Evolutionary conservation across 1,140 invertebrate species (phyloP).

Genomic region (Propsilocerus akamusi): DNA sequence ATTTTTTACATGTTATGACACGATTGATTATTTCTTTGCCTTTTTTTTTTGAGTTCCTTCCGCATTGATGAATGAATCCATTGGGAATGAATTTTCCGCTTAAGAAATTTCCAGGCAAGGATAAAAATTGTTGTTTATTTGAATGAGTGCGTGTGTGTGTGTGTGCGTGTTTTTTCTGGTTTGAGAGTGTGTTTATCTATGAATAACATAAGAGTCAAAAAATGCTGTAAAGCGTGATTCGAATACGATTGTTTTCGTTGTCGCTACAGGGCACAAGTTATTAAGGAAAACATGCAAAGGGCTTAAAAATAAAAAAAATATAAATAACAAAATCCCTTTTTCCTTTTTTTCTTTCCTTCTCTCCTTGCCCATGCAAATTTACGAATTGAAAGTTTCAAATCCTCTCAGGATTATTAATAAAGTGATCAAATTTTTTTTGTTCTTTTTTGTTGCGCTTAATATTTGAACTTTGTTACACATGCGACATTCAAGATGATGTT

Average conservation of each 20-base stretch:
- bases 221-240: not conserved
- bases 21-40: not conserved
- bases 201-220: not conserved
- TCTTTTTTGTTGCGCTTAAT: not conserved
- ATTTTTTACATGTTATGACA: too few relatives aligned
- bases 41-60: not conserved
- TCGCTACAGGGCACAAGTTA: not conserved
- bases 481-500: not conserved
- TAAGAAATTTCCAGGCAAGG: not conserved
- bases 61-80: not conserved
- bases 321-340: not conserved
- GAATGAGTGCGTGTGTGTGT: too few relatives aligned
- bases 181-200: too few relatives aligned
- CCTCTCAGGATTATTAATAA: slow-evolving; percentile 3
- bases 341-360: not conserved
- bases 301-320: not conserved
- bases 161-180: too few relatives aligned
- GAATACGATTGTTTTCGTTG: not conserved
- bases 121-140: not conserved
- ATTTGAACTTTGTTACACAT: not conserved
- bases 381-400: not conserved
- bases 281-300: not conserved
- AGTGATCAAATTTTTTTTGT: not conserved
- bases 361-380: not conserved
- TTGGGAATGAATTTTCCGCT: not conserved